Conservation (phyloP, 2,113 vertebrate genomes). For the Stegostoma tigrinum region DNA sequence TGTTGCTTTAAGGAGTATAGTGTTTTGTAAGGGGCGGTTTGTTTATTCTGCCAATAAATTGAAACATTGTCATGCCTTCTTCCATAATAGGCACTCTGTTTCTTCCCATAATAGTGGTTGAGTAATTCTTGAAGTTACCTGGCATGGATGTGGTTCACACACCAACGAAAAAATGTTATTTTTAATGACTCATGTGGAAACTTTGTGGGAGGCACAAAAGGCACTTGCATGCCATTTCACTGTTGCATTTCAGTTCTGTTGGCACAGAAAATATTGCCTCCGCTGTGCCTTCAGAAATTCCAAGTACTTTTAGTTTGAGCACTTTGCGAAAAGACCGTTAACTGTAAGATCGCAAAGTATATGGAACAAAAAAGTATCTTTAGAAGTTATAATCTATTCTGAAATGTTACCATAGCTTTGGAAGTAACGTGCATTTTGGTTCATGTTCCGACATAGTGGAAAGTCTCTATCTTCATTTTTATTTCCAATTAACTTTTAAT, state of each 20-base stretch:
- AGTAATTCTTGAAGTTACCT: constrained; percentile 31
- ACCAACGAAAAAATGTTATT: neutral
- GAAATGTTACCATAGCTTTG: neutral
- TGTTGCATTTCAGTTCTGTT: constrained; percentile 9
- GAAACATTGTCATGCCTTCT: neutral
- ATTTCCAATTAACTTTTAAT: neutral
- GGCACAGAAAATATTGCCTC: neutral
- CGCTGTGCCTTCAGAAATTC: constrained; percentile 22
- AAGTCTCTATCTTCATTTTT: neutral
- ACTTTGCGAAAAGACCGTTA: neutral
- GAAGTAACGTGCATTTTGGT: neutral
- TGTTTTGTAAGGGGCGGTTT: neutral
- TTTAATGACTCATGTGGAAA: constrained; percentile 25
- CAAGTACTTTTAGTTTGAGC: neutral
- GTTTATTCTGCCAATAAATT: neutral
- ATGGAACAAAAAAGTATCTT: neutral
- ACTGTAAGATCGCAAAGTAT: neutral
- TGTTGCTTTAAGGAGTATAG: neutral
- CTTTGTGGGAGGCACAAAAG: constrained; percentile 15
- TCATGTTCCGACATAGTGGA: neutral
- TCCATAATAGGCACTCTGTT: neutral
- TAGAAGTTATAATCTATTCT: neutral
- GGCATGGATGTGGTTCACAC: constrained; percentile 22
- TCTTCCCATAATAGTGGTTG: neutral
- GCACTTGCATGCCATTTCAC: constrained; percentile 3